Base-by-base conservation (phyloP, 2,888 invertebrate species). In the Schizaphis graminum region DNA sequence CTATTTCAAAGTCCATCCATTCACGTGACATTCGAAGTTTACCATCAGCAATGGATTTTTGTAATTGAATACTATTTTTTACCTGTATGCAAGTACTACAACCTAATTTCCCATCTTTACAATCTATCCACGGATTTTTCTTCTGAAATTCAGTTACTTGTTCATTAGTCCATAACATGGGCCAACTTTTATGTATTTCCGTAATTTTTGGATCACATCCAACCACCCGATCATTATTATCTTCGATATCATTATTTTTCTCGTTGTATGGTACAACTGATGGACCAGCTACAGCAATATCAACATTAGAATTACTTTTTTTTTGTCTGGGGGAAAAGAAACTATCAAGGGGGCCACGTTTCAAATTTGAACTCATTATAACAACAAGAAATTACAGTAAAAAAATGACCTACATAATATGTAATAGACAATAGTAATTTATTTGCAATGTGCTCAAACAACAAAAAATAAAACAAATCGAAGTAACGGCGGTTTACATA, bases 1-100 rank as follows among this genome's bases (percentile, higher is more conserved):
- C 8, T 88, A 88, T 88, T 87, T n/a, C n/a, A 88, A 88, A 88
- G 35, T 88, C 88, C 7, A 88, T 35, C 88, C 88, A 88, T 53
- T 88, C 35, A 53, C 53, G 53, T 21, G 35, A 53, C 1, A 49
- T 88, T 88, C 56, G 53, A 88, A 87, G 49, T 87, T 87, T 49
- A 53, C 87, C 49, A 53, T 87, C 87, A 87, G 49, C 49, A 86
- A 47, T 86, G 47, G 35, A 53, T 88, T 88, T 88, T 56, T 88
- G 88, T 35, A 88, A 88, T 3, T 88, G 35, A 88, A 53, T 35
- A 88, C 88, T 88, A 56, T 88, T 53, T 88, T 88, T 88, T 35
- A n/a, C 35, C 35, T 88, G 4, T 35, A 49, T 53, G 49, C 49
- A 87, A 87, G 47, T 49, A 87, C 87, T 53, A 87, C 49, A 87